Evolutionary conservation across 2,113 vertebrate genomes (phyloP).

Genomic region (Boleophthalmus pectinirostris): DNA sequence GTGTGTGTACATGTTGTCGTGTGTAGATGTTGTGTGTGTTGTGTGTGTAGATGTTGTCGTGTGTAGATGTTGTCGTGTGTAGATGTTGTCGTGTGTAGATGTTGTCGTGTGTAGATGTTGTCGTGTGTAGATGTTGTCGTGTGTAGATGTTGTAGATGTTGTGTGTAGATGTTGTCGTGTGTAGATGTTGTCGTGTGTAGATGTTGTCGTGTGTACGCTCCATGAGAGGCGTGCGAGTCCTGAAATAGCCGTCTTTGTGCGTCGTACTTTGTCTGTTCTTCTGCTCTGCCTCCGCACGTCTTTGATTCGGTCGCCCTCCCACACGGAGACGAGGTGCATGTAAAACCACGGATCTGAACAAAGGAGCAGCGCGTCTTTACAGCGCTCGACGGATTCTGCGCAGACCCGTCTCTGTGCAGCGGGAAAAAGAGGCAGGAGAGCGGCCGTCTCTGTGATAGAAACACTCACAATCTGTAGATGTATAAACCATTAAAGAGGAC

Average conservation of each 20-base stretch:
- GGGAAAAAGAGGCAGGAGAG: not conserved
- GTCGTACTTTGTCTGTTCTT: conserved; percentile 67
- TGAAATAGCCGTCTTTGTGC: conserved; percentile 67
- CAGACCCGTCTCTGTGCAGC: too few relatives aligned
- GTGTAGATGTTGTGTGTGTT: conserved; percentile 22
- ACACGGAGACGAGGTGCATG: conserved; percentile 46
- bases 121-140: conserved; percentile 18
- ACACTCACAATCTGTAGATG: not conserved
- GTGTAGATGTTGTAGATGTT: too few relatives aligned
- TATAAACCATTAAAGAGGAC: not conserved
- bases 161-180: conserved; percentile 20
- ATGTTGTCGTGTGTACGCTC: not conserved
- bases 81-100: conserved; percentile 19
- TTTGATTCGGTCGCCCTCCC: conserved; percentile 54
- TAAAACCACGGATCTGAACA: conserved; percentile 25
- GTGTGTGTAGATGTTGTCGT: too few relatives aligned
- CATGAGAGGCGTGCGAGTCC: not conserved
- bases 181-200: conserved; percentile 20
- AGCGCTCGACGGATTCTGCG: too few relatives aligned
- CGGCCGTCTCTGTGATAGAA: not conserved
- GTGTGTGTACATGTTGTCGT: too few relatives aligned
- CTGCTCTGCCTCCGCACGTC: conserved; percentile 48
- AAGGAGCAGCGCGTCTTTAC: not conserved
- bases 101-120: not conserved
- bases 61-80: conserved; percentile 20